Evolutionary conservation across 2,797 vertebrate genomes (phyloP).

Genomic region (Chaetodon trifasciatus): DNA sequence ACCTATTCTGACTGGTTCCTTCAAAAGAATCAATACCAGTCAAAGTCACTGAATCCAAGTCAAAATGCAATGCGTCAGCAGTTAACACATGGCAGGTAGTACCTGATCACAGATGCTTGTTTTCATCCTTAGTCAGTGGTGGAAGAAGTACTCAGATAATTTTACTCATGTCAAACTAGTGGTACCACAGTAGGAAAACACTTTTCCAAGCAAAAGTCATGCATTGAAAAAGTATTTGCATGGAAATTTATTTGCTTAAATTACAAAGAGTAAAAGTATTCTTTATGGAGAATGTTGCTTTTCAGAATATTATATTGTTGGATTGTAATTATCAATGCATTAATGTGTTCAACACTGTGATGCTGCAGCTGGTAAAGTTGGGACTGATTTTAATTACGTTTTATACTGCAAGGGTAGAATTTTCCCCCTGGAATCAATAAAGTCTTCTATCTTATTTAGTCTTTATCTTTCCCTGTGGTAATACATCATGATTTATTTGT

Average conservation of each 20-base stretch:
- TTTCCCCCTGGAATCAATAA: not conserved
- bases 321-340: conserved; percentile 7
- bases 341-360: not conserved
- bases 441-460: not conserved
- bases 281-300: not conserved
- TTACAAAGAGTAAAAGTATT: not conserved
- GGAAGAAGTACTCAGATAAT: not conserved
- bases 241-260: not conserved
- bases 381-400: not conserved
- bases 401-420: not conserved
- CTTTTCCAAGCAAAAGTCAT: not conserved
- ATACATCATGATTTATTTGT: not conserved
- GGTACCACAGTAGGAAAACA: not conserved
- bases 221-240: too few relatives aligned
- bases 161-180: not conserved
- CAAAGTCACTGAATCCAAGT: conserved; percentile 48
- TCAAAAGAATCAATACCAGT: conserved; percentile 64
- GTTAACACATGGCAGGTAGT: not conserved
- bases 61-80: conserved; percentile 24
- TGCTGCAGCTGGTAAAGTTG: not conserved
- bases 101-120: not conserved
- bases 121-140: not conserved
- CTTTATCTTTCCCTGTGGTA: not conserved
- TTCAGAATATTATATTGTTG: not conserved
- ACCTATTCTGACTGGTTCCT: conserved; percentile 65